Evolutionary conservation across 1,140 invertebrate genomes (phyloP).

Genomic region (Cydia splendana): DNA sequence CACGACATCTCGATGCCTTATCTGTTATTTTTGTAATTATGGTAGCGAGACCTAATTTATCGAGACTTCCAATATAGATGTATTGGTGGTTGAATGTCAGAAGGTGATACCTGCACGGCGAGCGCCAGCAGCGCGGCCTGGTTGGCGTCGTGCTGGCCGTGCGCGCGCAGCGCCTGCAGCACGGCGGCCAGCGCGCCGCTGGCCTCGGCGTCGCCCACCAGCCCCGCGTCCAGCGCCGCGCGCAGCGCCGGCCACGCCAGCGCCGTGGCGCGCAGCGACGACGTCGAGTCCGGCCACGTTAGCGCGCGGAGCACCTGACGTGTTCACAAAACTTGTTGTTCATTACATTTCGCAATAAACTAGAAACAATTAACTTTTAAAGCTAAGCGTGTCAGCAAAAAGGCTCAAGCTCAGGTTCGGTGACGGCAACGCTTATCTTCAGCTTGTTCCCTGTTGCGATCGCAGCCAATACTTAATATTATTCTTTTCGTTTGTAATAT

Average conservation of each 20-base stretch:
- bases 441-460: too few species aligned
- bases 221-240: slow-evolving; percentile 80
- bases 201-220: slow-evolving; percentile 83
- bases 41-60: too few species aligned
- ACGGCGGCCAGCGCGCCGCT: slow-evolving; percentile 84
- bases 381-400: too few species aligned
- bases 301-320: slow-evolving; percentile 83
- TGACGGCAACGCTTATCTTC: too few species aligned
- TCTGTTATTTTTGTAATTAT: too few species aligned
- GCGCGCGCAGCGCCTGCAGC: slow-evolving; percentile 87
- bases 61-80: too few species aligned
- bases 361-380: slow-evolving; percentile 38
- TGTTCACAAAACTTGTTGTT: background rate
- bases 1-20: too few species aligned
- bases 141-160: slow-evolving; percentile 93
- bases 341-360: background rate
- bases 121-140: slow-evolving; percentile 85
- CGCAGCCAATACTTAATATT: too few species aligned
- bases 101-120: slow-evolving; percentile 80
- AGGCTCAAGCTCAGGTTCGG: too few species aligned
- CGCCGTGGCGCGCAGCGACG: slow-evolving; percentile 87
- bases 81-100: too few species aligned
- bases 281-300: slow-evolving; percentile 91
- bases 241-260: slow-evolving; percentile 85
- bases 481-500: too few species aligned